Evolutionary conservation across 1,140 invertebrate genomes (phyloP).

Genomic region (Stegodyphus mimosarum): DNA sequence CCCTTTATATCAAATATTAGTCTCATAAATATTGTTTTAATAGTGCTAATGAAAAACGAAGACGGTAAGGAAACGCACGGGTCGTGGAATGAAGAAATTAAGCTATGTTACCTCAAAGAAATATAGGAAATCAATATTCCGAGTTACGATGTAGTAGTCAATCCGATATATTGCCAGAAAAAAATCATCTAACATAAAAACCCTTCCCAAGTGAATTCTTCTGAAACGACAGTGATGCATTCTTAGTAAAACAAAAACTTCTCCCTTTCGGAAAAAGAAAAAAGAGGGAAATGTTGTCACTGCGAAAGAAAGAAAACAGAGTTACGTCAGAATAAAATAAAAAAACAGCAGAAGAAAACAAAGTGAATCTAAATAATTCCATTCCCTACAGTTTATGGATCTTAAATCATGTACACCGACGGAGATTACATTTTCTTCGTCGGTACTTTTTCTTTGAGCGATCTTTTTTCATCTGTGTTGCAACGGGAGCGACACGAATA

Average conservation of each 20-base stretch:
- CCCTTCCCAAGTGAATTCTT: background rate
- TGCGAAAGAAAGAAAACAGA: background rate
- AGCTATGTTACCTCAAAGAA: too few species aligned
- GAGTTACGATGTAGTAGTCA: too few species aligned
- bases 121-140: too few species aligned
- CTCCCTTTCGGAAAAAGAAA: background rate
- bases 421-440: slow-evolving; percentile 51
- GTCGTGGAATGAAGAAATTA: too few species aligned
- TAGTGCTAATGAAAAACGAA: too few species aligned
- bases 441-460: slow-evolving; percentile 11
- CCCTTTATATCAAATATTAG: too few species aligned
- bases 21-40: too few species aligned
- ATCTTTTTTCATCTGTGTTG: slow-evolving; percentile 4
- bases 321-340: background rate
- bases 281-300: background rate
- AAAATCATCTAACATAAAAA: background rate
- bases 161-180: too few species aligned
- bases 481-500: slow-evolving; percentile 20
- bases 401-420: slow-evolving; percentile 44
- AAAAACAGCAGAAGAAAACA: slow-evolving; percentile 19
- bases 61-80: too few species aligned
- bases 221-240: background rate
- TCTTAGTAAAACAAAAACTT: slow-evolving; percentile 6
- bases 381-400: slow-evolving; percentile 48
- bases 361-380: slow-evolving; percentile 54